These are phyloP conservation scores for Porites rus DNA, from an alignment of 92 coral and sea anemone genomes.

Conservation along the genomic window DNA sequence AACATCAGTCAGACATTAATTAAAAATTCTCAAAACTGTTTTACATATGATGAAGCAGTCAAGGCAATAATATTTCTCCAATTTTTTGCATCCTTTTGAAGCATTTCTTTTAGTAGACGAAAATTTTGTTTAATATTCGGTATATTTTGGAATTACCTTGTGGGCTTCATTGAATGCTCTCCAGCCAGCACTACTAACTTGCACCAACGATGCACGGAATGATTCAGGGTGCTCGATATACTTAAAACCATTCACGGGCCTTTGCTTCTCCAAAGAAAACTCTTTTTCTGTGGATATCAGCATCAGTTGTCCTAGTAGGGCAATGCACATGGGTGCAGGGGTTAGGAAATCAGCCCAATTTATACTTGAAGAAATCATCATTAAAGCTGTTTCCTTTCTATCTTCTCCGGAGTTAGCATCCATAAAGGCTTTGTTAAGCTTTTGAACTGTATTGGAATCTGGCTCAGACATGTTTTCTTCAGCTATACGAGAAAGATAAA, in stretches of 20 bases:
- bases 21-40: no score
- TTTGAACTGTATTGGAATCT: constrained; percentile 4
- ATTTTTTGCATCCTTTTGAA: no score
- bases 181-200: constrained; percentile 74
- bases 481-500: no score
- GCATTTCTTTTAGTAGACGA: no score
- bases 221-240: constrained; percentile 55
- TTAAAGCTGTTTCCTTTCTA: constrained; percentile 59
- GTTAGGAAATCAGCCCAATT: constrained; percentile 74
- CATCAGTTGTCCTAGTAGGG: constrained; percentile 70
- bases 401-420: constrained; percentile 54
- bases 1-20: no score
- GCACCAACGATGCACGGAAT: constrained; percentile 75
- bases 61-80: no score
- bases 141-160: constrained; percentile 2
- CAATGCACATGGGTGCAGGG: constrained; percentile 76
- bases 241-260: constrained; percentile 45
- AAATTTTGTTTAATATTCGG: no score
- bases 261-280: constrained; percentile 54
- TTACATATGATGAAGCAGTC: no score
- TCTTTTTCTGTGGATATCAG: constrained; percentile 66
- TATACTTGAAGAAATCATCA: constrained; percentile 58
- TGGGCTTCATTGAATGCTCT: constrained; percentile 74
- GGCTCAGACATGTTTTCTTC: not conserved
- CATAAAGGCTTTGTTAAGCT: constrained; percentile 54